Evolutionary conservation across 2,113 vertebrate species (phyloP).

Genomic region (zebrafish (Danio rerio)): GRCz12tu NC_133191.1:32691501-32692000

Average conservation of each 20-base stretch:
- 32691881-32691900: slow-evolving; percentile 38
- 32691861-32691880: slow-evolving; percentile 54
- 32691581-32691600: too few relatives aligned
- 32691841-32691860: background rate
- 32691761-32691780: slow-evolving; percentile 1
- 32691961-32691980: slow-evolving; percentile 42
- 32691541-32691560: too few relatives aligned
- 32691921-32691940: background rate
- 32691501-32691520: too few relatives aligned
- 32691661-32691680: slow-evolving; percentile 55
- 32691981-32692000: slow-evolving; percentile 54
- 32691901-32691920: background rate
- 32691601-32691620: too few relatives aligned
- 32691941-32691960: background rate
- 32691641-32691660: background rate
- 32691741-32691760: slow-evolving; percentile 71
- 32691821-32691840: slow-evolving; percentile 38
- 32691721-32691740: slow-evolving; percentile 77
- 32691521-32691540: too few relatives aligned
- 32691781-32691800: background rate
- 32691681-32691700: slow-evolving; percentile 83
- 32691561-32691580: too few relatives aligned
- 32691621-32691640: too few relatives aligned
- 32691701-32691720: slow-evolving; percentile 77
- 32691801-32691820: slow-evolving; percentile 37